Percentiles rank a stretch among this genome's conserved stretches.
Evolutionary conservation across 2,797 vertebrate genomes (phyloP).

Genomic region (Cuniculus paca): DNA sequence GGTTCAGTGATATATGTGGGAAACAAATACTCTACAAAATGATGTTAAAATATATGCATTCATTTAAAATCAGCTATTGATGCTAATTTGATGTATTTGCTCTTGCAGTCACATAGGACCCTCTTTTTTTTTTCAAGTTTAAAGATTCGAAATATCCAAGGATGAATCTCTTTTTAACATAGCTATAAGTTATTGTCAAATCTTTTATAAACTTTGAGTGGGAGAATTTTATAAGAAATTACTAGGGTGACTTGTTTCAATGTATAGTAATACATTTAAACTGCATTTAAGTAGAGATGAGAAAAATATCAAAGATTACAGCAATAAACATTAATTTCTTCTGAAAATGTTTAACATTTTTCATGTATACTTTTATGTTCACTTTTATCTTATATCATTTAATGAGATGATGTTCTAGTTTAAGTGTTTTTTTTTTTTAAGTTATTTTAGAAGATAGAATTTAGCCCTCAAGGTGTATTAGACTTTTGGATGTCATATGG

Average conservation of each 20-base stretch:
- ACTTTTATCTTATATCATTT: constrained; percentile 83
- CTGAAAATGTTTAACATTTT: constrained; percentile 84
- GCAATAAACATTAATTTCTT: constrained; percentile 87
- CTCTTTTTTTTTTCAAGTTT: constrained; percentile 63
- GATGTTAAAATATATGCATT: neutral
- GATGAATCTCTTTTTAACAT: constrained; percentile 86
- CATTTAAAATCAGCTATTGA: constrained; percentile 49
- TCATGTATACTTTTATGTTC: constrained; percentile 81
- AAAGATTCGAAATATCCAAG: constrained; percentile 82
- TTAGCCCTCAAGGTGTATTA: constrained; percentile 68
- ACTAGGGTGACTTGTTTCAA: constrained; percentile 84
- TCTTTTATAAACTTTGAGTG: constrained; percentile 68
- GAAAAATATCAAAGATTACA: constrained; percentile 82
- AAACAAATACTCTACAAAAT: neutral
- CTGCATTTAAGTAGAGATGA: constrained; percentile 87
- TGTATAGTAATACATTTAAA: constrained; percentile 88
- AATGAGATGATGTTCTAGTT: constrained; percentile 86
- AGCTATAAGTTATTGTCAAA: constrained; percentile 67
- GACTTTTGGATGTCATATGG: constrained; percentile 6
- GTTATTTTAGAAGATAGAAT: constrained; percentile 80
- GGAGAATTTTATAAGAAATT: constrained; percentile 86
- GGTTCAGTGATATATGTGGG: neutral
- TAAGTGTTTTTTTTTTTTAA: constrained; percentile 71
- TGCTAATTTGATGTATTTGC: neutral
- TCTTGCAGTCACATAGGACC: neutral